These are phyloP conservation scores for Drosophila cognata DNA, from an alignment of 2,888 invertebrate species.

Conservation along the genomic window DNA sequence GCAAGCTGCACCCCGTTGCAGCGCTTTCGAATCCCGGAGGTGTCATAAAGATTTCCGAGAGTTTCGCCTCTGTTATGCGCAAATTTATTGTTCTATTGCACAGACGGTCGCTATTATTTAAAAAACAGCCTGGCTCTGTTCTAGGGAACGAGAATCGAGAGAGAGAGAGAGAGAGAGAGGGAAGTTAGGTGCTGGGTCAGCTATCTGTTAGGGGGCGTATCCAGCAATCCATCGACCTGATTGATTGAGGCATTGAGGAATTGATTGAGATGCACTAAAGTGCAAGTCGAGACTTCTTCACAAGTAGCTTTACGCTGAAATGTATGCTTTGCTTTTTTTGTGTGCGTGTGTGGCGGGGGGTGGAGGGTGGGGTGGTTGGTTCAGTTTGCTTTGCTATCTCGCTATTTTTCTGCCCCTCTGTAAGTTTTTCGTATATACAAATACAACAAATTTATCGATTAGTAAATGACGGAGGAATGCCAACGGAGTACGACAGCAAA, in stretches of 20 bases:
- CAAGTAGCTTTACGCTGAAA: slow-evolving; percentile 7
- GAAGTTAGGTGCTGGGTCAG: not conserved
- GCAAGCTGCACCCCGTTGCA: not conserved
- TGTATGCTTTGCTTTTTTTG: slow-evolving; percentile 18
- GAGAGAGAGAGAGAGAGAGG: not conserved
- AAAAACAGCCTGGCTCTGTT: slow-evolving; percentile 20
- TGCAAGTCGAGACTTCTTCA: slow-evolving; percentile 27
- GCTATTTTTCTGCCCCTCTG: not conserved
- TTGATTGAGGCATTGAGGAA: slow-evolving; percentile 44
- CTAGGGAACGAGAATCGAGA: not conserved
- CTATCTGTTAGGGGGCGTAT: slow-evolving; percentile 30
- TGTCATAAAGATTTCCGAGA: slow-evolving; percentile 70
- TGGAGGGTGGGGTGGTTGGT: too few relatives aligned
- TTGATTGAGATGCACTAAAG: slow-evolving; percentile 43
- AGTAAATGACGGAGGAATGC: slow-evolving; percentile 62
- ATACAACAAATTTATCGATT: slow-evolving; percentile 74
- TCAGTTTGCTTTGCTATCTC: not conserved
- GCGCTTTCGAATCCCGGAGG: slow-evolving; percentile 44
- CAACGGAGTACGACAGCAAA: slow-evolving; percentile 54
- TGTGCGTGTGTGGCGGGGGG: too few relatives aligned
- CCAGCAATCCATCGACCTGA: slow-evolving; percentile 15
- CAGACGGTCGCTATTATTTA: slow-evolving; percentile 50
- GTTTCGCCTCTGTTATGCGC: slow-evolving; percentile 48
- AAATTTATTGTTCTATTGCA: slow-evolving; percentile 68
- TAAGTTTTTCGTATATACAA: slow-evolving; percentile 24